phyloP scores from a whole-genome alignment of 2,113 vertebrate genomes.

The Eulemur rufifrons region DNA sequence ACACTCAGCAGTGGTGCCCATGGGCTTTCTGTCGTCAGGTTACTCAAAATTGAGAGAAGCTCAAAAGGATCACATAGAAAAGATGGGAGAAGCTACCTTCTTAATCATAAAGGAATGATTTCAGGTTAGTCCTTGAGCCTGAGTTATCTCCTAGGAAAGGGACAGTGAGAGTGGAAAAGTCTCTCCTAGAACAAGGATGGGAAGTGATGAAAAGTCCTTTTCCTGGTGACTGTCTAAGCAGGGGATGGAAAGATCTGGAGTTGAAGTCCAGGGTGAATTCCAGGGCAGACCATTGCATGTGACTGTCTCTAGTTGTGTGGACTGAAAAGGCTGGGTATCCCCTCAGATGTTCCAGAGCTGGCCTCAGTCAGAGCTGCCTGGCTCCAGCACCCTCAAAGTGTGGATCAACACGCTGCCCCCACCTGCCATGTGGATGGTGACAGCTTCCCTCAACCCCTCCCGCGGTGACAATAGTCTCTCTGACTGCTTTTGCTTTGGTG shows the following conservation, averaged over 20 bases:
- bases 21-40: neutral
- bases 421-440: neutral
- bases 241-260: neutral
- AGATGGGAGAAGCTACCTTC: neutral
- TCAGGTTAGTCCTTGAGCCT: neutral
- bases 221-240: neutral
- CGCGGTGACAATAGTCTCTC: neutral
- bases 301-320: neutral
- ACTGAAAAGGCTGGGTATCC: neutral
- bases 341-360: neutral
- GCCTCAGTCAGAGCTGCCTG: neutral
- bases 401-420: neutral
- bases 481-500: neutral
- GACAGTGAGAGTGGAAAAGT: neutral
- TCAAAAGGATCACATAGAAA: neutral
- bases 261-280: neutral
- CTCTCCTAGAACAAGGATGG: neutral
- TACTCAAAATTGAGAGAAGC: constrained; percentile 14
- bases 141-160: neutral
- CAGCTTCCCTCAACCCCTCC: neutral
- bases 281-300: neutral
- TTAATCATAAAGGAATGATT: neutral
- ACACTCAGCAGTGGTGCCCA: neutral
- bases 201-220: neutral
- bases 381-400: neutral